Evolutionary conservation across 2,888 invertebrate genomes (phyloP).

Genomic region (Sericinus montela): DNA sequence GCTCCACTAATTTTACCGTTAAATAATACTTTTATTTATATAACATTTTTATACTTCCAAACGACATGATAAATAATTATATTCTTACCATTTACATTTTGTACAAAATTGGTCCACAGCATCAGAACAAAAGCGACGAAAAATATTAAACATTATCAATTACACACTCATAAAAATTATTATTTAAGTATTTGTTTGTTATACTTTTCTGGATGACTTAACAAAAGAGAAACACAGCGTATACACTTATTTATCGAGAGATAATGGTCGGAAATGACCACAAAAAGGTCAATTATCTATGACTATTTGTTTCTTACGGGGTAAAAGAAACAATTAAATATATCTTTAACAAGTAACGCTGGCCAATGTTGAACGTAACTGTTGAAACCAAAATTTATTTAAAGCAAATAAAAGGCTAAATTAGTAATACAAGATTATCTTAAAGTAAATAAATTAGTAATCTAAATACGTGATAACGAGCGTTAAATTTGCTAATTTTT

Average conservation of each 20-base stretch:
- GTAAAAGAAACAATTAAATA: conserved; percentile 5
- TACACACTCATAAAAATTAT: neutral
- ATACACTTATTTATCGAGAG: neutral
- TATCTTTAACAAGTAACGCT: neutral
- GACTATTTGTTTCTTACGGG: conserved; percentile 1
- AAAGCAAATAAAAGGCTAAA: too few relatives aligned
- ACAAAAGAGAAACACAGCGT: neutral
- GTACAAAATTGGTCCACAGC: conserved; percentile 28
- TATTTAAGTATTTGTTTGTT: conserved; percentile 7
- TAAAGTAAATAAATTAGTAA: too few relatives aligned
- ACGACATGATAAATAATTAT: neutral
- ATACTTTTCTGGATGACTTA: neutral
- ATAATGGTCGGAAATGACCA: neutral
- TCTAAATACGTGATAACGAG: too few relatives aligned
- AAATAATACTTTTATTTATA: too few relatives aligned
- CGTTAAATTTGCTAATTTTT: too few relatives aligned
- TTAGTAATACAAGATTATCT: too few relatives aligned
- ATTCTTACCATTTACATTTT: conserved; percentile 41
- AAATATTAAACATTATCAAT: conserved; percentile 1
- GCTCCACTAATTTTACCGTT: too few relatives aligned
- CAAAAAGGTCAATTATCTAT: neutral
- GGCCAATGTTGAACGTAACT: too few relatives aligned
- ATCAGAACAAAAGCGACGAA: neutral
- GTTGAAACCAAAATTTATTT: too few relatives aligned
- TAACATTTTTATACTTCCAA: too few relatives aligned